Evolutionary conservation across 2,797 vertebrate genomes (phyloP).

Genomic region (Lutjanus campechanus): DNA sequence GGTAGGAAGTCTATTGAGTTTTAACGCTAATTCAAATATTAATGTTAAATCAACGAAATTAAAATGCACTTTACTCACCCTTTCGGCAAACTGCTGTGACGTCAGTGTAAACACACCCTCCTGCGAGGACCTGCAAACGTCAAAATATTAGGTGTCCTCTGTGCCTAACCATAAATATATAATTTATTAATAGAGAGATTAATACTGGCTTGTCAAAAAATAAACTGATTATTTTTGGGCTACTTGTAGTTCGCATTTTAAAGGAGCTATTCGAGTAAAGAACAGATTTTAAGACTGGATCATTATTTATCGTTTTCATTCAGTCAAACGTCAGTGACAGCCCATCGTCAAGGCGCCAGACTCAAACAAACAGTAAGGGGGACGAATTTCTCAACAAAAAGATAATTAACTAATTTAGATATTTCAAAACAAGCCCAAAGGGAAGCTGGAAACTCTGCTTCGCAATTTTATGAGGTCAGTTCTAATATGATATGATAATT

Average conservation of each 20-base stretch:
- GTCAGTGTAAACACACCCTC: constrained; percentile 79
- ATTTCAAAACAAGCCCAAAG: rapidly evolving
- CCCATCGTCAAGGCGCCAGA: constrained; percentile 68
- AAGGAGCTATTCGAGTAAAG: rapidly evolving
- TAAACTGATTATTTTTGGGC: rapidly evolving
- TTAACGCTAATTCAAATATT: background rate
- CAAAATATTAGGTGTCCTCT: constrained; percentile 55
- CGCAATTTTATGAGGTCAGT: constrained; percentile 12
- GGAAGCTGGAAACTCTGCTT: background rate
- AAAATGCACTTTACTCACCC: constrained; percentile 67
- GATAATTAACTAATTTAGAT: rapidly evolving
- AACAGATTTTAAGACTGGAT: rapidly evolving
- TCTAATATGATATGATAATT: background rate
- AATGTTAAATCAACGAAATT: constrained; percentile 32
- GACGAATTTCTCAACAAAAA: background rate
- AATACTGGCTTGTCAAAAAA: background rate
- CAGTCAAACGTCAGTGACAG: constrained; percentile 50
- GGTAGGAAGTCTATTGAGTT: rapidly evolving
- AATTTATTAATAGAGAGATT: background rate
- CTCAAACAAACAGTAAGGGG: constrained; percentile 49
- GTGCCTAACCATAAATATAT: constrained; percentile 52
- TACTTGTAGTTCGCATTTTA: rapidly evolving
- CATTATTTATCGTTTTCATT: background rate
- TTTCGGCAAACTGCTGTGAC: constrained; percentile 66
- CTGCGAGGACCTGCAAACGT: constrained; percentile 60